phyloP scores from a whole-genome alignment of 1,140 invertebrate genomes.

The Drosophila rufa region DNA sequence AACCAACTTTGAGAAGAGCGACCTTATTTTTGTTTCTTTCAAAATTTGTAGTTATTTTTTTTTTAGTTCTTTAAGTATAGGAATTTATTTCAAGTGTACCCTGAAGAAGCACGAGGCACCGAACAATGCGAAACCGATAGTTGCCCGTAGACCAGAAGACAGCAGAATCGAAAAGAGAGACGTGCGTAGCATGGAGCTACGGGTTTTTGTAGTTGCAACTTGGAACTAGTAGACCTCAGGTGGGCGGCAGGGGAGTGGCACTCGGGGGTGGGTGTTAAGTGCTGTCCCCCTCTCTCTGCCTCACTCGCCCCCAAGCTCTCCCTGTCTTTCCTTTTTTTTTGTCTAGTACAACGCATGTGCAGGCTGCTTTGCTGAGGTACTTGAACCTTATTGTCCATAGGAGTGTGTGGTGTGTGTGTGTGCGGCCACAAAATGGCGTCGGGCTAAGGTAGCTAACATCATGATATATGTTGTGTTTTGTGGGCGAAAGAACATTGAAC shows the following conservation, averaged over 20 bases:
- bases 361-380: conserved; percentile 67
- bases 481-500: conserved; percentile 66
- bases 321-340: conserved; percentile 14
- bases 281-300: conserved; percentile 14
- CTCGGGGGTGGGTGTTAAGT: conserved; percentile 54
- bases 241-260: conserved; percentile 16
- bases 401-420: conserved; percentile 26
- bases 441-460: conserved; percentile 42
- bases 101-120: conserved; percentile 54
- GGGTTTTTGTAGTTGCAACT: conserved; percentile 24
- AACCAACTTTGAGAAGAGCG: neutral
- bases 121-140: conserved; percentile 65
- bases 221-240: conserved; percentile 6
- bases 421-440: conserved; percentile 66
- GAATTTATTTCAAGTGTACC: neutral
- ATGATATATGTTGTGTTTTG: conserved; percentile 58
- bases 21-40: too few species aligned
- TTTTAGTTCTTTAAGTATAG: neutral
- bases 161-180: conserved; percentile 42
- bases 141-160: conserved; percentile 34
- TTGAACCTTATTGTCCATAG: conserved; percentile 68
- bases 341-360: conserved; percentile 62
- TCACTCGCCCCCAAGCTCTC: neutral
- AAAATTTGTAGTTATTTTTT: neutral
- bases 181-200: conserved; percentile 37